These are phyloP conservation scores for Morpho achilles DNA, from an alignment of 2,888 invertebrate species.

Conservation along the genomic window DNA sequence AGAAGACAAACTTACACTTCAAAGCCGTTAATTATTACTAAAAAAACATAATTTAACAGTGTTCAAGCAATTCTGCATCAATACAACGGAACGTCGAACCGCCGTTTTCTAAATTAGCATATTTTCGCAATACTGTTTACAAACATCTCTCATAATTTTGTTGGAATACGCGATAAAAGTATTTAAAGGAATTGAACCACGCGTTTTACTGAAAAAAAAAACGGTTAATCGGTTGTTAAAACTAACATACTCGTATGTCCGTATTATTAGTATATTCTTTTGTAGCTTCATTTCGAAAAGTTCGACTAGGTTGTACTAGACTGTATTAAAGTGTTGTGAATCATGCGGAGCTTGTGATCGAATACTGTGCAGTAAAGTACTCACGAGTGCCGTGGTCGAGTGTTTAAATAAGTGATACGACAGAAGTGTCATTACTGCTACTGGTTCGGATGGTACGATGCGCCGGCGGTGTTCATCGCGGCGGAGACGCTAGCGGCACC, in stretches of 20 bases:
- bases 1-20: no score
- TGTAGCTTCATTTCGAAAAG: constrained; percentile 20
- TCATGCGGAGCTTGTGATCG: constrained; percentile 28
- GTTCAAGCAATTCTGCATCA: no score
- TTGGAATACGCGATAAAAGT: no score
- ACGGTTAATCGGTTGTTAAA: no score
- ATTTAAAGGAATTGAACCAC: no score
- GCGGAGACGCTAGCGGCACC: constrained; percentile 61
- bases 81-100: no score
- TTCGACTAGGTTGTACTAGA: constrained; percentile 19
- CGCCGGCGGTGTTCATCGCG: constrained; percentile 54
- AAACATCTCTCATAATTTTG: no score
- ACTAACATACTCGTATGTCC: background rate
- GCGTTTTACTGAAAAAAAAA: no score
- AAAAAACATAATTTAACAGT: no score
- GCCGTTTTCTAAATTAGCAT: no score
- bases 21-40: no score
- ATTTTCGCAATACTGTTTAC: no score
- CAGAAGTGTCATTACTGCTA: constrained; percentile 21
- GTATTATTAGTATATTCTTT: background rate
- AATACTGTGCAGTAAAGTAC: constrained; percentile 8
- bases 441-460: constrained; percentile 64
- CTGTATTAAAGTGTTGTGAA: constrained; percentile 6
- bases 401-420: constrained; percentile 27
- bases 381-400: constrained; percentile 16